Conservation (phyloP, 2,113 vertebrate genomes). For the Fukomys damarensis region DNA sequence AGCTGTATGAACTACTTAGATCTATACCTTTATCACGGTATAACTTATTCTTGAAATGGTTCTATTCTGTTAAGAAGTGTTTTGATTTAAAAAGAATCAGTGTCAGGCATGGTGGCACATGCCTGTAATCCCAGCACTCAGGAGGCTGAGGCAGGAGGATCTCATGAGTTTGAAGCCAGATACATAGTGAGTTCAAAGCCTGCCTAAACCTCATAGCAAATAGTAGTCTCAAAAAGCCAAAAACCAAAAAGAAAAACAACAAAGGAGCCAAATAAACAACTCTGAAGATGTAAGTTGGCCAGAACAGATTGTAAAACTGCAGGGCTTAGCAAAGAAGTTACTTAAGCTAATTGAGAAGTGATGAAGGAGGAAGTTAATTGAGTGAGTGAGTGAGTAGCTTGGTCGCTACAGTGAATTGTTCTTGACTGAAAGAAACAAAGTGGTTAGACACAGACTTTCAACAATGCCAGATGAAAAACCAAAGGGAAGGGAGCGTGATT, state of each 20-base stretch:
- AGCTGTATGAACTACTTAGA: background rate
- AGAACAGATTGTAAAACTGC: conserved; percentile 49
- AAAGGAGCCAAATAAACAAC: background rate
- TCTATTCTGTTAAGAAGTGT: conserved; percentile 42
- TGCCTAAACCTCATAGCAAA: background rate
- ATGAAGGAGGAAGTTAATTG: conserved; percentile 57
- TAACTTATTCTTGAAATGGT: conserved; percentile 45
- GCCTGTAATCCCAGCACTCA: background rate
- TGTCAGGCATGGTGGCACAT: background rate
- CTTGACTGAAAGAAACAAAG: conserved; percentile 39
- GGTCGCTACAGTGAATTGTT: conserved; percentile 43
- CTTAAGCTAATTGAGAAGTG: conserved; percentile 56
- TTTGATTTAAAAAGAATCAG: background rate
- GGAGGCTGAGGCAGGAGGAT: background rate
- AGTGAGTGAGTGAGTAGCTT: conserved; percentile 65
- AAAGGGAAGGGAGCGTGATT: background rate
- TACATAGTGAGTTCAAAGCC: background rate
- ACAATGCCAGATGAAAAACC: background rate
- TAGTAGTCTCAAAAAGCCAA: background rate
- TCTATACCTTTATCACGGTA: background rate
- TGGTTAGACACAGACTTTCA: conserved; percentile 32
- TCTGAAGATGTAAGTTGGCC: conserved; percentile 29
- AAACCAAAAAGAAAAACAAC: background rate
- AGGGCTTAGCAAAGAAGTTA: conserved; percentile 54
- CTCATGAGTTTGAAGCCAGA: background rate